Evolutionary conservation across 35 echinoderm and acorn worm genomes (phyloP).

Genomic region (Nesometra sesokonis): DNA sequence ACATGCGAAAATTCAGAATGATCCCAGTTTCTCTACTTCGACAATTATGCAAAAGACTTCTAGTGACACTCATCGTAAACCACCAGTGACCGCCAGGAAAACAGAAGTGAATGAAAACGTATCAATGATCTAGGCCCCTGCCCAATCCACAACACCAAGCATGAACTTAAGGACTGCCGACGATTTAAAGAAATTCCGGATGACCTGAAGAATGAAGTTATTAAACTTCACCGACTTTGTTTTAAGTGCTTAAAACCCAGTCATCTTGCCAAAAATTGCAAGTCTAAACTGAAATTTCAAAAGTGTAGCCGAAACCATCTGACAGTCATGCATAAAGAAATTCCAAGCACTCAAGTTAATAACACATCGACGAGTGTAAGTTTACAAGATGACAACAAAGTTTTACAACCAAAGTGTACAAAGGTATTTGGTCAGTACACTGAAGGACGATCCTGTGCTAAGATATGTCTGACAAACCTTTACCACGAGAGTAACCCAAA

Average conservation of each 20-base stretch:
- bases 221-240: conserved; percentile 21
- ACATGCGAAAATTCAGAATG: conserved; percentile 34
- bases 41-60: background rate
- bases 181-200: conserved; percentile 13
- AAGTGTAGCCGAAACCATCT: conserved; percentile 6
- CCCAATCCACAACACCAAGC: conserved; percentile 34
- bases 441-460: conserved; percentile 40
- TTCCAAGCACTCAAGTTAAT: background rate
- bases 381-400: background rate
- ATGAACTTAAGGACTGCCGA: conserved; percentile 23
- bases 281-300: conserved; percentile 15
- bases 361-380: background rate
- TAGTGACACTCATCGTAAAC: conserved; percentile 3
- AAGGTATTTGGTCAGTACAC: conserved; percentile 19
- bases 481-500: conserved; percentile 18
- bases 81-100: conserved; percentile 20
- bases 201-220: conserved; percentile 3
- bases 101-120: conserved; percentile 29
- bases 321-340: conserved; percentile 11
- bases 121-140: conserved; percentile 5
- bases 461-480: conserved; percentile 34
- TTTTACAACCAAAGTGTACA: conserved; percentile 24
- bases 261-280: conserved; percentile 27
- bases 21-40: conserved; percentile 18
- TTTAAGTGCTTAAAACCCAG: conserved; percentile 27